Evolutionary conservation across 2,888 invertebrate genomes (phyloP), one percentile per base, ranked within the genome.

Genomic region (Drosophila longiperda): DNA sequence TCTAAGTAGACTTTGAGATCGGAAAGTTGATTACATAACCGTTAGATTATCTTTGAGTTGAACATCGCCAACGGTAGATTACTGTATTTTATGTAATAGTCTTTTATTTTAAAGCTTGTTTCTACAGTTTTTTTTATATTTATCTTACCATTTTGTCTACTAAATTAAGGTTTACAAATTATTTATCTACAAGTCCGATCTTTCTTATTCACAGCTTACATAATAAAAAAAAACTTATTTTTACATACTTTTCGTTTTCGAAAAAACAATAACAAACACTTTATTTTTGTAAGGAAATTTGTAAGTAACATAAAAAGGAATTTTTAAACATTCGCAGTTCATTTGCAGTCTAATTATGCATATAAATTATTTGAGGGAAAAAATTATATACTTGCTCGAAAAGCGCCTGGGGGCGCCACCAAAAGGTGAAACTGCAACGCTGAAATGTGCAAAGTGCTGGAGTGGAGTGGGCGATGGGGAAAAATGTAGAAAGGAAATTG

Each of bases 401-500:
- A 7, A 20, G 42, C 40, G 52, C 23, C 17, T 33, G 34, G 40
- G 40, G 60, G 77, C 78, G 73, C 77, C 69, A 63, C 38, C 9
- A 60, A 57, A 53, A 53, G 38, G 34, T 62, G 66, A n/a, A 58
- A 62, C 55, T 34, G 34, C 69, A 74, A 67, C 65, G 72, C 72
- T 61, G 59, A 59, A 66, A 60, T 45, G 45, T 45, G 45, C 26
- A 17, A 54, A 36, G 36, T 17, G 53, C 17, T 54, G 36, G n/a
- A n/a, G 38, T 54, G 36, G 26, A n/a, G 38, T 15, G 26, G 26
- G 17, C 17, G 9, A 11, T 20, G 17, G 54, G 59, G 73, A 78
- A 85, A 78, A 79, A 52, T 80, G 69, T 70, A 66, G 82, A 85
- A 78, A 84, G 82, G 80, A 82, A 84, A 83, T 68, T 67, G 79